A percentile compares a stretch with the other conserved stretches of the same genome.
Evolutionary conservation across 1,140 invertebrate species (phyloP).

Genomic region (Drosophila mojavensis): DNA sequence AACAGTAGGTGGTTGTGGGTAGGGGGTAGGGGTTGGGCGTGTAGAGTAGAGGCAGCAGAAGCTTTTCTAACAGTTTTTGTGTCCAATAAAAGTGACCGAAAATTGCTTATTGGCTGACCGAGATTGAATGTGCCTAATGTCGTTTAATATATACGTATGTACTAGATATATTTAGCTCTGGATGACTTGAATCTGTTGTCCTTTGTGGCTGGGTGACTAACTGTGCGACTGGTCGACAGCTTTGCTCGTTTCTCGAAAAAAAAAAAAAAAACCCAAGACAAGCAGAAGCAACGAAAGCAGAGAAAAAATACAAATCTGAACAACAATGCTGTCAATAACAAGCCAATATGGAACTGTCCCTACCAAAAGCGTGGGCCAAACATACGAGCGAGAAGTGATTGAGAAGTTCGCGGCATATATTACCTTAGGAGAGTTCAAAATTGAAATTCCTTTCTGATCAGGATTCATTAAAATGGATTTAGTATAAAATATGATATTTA

Average conservation of each 20-base stretch:
- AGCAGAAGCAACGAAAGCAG: neutral
- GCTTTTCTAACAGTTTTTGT: conserved; percentile 35
- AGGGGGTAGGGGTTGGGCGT: neutral
- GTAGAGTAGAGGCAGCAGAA: neutral
- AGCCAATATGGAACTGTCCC: conserved; percentile 62
- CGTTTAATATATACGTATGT: conserved; percentile 51
- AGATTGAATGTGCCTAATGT: conserved; percentile 62
- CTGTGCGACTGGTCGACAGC: conserved; percentile 64
- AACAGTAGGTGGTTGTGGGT: neutral
- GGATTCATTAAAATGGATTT: too few relatives aligned
- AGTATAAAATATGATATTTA: too few relatives aligned
- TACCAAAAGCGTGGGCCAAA: conserved; percentile 31
- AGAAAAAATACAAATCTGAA: conserved; percentile 24
- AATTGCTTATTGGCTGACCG: conserved; percentile 61
- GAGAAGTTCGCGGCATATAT: neutral
- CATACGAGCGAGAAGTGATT: conserved; percentile 21
- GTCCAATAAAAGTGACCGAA: conserved; percentile 75
- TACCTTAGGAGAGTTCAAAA: neutral
- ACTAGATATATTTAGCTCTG: conserved; percentile 50
- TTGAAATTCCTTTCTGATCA: too few relatives aligned
- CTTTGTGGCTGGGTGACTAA: conserved; percentile 70
- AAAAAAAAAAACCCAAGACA: neutral
- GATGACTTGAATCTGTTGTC: conserved; percentile 44
- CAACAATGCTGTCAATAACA: conserved; percentile 79
- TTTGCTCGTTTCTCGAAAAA: conserved; percentile 51